Evolutionary conservation across 2,113 vertebrate genomes (phyloP), one percentile per base, ranked within the genome.

Genomic region (Calyptommatus sinebrachiatus): DNA sequence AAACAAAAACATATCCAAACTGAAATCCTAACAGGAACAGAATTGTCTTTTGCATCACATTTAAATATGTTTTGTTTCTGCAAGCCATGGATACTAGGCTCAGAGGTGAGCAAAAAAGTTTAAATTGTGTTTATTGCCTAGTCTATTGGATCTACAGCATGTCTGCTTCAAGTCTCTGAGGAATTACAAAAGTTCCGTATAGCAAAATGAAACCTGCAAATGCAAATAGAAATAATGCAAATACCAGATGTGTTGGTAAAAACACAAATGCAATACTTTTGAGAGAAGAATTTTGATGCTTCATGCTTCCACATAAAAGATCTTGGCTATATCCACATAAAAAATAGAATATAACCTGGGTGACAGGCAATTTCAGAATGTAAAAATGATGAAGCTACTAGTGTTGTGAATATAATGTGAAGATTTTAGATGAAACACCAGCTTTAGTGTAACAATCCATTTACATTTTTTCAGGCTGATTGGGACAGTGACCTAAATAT

Each of bases 181-280:
- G 84, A 86, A 78, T 82, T 78, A 88, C 83, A 89, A 83, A 81
- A 78, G 84, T 46, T 48, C 61, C 89, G 79, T 84, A 73, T 71
- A 63, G 79, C 80, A 41, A 67, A 62, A 77, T 66, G 35, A 82
- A 53, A 78, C 80, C 87, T 82, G 35, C 14, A 46, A 85, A 73
- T 24, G 5, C 81, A 46, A 46, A 89, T 82, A 68, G 76, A 88
- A 87, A 85, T 77, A 79, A 79, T 71, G 80, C 72, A 89, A 71
- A 88, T 57, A 50, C 18, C 18, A 77, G 21, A 80, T 45, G 22
- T 80, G 71, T 77, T n/a, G 45, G 20, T 26, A 53, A 0, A 1
- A 53, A 29, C 68, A 28, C 31, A 75, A 16, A 80, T 57, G 26
- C 31, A 46, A 20, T 57, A 46, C 1, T 57, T 26, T 20, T 28